Evolutionary conservation across 2,113 vertebrate genomes (phyloP), one percentile per base, ranked within the genome.

Genomic region (Eptesicus fuscus): DNA sequence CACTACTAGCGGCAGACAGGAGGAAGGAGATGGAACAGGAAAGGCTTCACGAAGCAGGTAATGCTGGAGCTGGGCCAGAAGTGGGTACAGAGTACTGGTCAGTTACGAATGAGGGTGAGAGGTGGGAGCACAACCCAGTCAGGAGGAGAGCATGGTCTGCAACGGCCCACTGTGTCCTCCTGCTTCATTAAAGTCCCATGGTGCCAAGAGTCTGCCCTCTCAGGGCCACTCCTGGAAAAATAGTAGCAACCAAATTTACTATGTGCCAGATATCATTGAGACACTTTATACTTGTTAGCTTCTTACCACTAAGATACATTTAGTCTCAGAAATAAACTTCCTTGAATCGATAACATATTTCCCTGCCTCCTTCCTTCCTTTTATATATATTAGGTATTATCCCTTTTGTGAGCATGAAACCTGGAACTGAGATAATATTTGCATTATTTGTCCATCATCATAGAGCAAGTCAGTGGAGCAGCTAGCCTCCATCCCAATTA

Each of bases 11-110:
- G 25, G 9, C 17, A 4, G 51, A 49, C 0, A 18, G 59, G 44
- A 59, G 20, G 12, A 74, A n/a, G 35, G 13, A 67, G 18, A 1
- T 9, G 7, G 9, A 65, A 30, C 20, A 42, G n/a, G n/a, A 37
- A 65, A 87, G 40, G 9, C 13, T 44, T 70, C 16, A 9, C 2
- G 17, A 42, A 49, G 25, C 35, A 59, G 63, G 28, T 32, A 6
- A n/a, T 11, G 6, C 18, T 23, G 74, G 9, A 80, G 49, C 9
- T 53, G 42, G 28, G 25, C 22, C 40, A 53, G 12, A 88, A 42
- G 4, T 2, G 0, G 35, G 1, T 6, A 13, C 10, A 4, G 2
- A 69, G 16, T 5, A 28, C 20, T 42, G 11, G 37, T 23, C 23
- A 59, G 28, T 32, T 56, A 9, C 22, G 32, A 87, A 2, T 51